Percentiles rank a stretch among this genome's conserved stretches.
These are phyloP conservation scores for Percopsis omiscomaycus DNA, from an alignment of 2,797 vertebrate species.

Conservation along the genomic window DNA sequence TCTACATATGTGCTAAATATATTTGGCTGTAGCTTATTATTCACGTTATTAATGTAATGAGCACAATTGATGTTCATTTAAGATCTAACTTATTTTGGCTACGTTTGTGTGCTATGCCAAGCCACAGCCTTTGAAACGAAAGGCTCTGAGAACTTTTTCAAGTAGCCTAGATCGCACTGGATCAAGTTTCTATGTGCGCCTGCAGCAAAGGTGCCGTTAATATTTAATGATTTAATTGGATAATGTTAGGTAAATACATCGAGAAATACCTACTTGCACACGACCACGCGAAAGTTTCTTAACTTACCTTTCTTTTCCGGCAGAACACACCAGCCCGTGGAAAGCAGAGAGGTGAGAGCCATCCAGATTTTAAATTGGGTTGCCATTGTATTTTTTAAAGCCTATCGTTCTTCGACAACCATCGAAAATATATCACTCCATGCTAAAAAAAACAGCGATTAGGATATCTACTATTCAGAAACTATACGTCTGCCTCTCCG, in stretches of 20 bases:
- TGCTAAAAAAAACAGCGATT: slow-evolving; percentile 11
- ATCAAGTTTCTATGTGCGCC: slow-evolving; percentile 47
- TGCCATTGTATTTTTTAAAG: slow-evolving; percentile 64
- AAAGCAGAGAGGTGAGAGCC: slow-evolving; percentile 64
- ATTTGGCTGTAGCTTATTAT: no score
- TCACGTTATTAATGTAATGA: neutral
- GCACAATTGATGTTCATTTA: no score
- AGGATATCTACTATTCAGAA: neutral
- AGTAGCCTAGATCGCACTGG: slow-evolving; percentile 18
- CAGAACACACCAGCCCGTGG: slow-evolving; percentile 52
- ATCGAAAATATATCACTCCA: slow-evolving; percentile 63
- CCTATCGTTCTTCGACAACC: slow-evolving; percentile 12
- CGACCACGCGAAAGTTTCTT: slow-evolving; percentile 1
- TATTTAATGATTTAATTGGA: slow-evolving; percentile 30
- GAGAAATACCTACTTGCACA: neutral
- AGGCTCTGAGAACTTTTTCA: slow-evolving; percentile 48
- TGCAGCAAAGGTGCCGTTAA: slow-evolving; percentile 1
- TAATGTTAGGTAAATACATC: neutral
- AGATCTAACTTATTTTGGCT: no score
- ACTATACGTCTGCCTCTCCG: neutral
- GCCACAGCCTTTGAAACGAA: slow-evolving; percentile 21
- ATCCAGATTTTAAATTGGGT: slow-evolving; percentile 60
- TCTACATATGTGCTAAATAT: neutral
- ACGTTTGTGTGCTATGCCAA: slow-evolving; percentile 17
- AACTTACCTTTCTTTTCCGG: slow-evolving; percentile 79